phyloP scores from a whole-genome alignment of 2,797 vertebrate genomes.

The Helostoma temminkii region DNA sequence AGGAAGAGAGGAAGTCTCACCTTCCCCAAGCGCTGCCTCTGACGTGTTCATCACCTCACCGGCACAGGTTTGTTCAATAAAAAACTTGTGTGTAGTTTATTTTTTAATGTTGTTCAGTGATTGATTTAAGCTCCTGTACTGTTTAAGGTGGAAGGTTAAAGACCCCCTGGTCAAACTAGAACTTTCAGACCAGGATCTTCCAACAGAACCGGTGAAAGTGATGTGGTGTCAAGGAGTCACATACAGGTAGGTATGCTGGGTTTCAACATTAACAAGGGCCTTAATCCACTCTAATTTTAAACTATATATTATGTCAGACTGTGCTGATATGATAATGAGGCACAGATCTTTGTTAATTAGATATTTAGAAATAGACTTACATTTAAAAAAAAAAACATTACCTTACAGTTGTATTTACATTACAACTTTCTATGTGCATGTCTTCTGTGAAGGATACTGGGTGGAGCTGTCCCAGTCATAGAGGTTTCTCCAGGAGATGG shows the following conservation, averaged over 20 bases:
- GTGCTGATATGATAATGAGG: no score
- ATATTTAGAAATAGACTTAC: no score
- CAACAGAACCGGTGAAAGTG: conserved; percentile 85
- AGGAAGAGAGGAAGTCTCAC: conserved; percentile 32
- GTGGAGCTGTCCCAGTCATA: conserved; percentile 75
- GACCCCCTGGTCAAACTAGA: conserved; percentile 69
- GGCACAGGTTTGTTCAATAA: conserved; percentile 86
- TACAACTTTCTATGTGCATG: neutral
- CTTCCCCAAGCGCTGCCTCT: conserved; percentile 87
- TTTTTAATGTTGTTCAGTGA: neutral
- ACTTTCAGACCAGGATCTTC: conserved; percentile 64
- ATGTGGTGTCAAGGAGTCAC: conserved; percentile 87
- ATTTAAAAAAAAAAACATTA: no score
- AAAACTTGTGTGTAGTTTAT: neutral
- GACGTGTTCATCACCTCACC: conserved; percentile 87
- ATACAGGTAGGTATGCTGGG: conserved; percentile 84
- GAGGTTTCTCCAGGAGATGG: conserved; percentile 92
- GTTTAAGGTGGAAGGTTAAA: conserved; percentile 87
- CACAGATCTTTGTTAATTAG: no score
- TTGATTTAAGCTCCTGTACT: neutral
- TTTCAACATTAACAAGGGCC: neutral
- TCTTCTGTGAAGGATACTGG: conserved; percentile 82
- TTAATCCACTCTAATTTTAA: neutral
- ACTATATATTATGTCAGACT: neutral
- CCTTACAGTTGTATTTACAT: no score